These are phyloP conservation scores for Caenorhabditis remanei DNA, from an alignment of 1,140 invertebrate genomes.

Conservation along the genomic window DNA sequence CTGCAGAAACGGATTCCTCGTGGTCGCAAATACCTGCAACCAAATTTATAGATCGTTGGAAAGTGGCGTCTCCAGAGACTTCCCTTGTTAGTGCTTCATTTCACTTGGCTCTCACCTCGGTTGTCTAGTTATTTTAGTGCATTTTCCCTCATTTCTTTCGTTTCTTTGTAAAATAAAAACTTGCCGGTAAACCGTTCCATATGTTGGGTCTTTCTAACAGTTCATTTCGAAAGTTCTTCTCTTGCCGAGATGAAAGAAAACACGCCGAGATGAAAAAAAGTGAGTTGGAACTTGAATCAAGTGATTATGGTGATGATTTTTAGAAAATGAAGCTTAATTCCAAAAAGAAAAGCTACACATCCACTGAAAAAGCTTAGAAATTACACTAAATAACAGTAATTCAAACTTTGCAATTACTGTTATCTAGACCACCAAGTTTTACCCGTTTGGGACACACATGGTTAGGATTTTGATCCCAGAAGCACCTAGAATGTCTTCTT, in stretches of 20 bases:
- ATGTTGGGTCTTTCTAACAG: background rate
- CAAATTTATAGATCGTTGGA: no score
- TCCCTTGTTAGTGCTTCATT: background rate
- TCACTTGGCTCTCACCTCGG: background rate
- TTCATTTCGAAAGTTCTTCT: background rate
- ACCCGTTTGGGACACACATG: no score
- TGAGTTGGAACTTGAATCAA: background rate
- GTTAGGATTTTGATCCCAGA: no score
- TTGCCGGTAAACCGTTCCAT: background rate
- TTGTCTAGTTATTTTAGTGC: background rate
- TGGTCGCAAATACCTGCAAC: no score
- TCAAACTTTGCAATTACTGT: no score
- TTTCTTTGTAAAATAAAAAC: constrained; percentile 1
- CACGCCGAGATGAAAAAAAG: no score
- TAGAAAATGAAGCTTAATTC: background rate
- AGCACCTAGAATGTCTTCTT: no score
- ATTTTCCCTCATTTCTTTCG: background rate
- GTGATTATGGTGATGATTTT: no score
- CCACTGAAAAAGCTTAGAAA: background rate
- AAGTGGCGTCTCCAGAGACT: no score
- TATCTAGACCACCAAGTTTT: no score
- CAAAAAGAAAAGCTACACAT: background rate
- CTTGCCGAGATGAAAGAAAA: background rate
- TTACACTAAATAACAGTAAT: no score
- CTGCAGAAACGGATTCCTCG: no score